phyloP scores from a whole-genome alignment of 2,888 invertebrate species.

The Candidula unifasciata region DNA sequence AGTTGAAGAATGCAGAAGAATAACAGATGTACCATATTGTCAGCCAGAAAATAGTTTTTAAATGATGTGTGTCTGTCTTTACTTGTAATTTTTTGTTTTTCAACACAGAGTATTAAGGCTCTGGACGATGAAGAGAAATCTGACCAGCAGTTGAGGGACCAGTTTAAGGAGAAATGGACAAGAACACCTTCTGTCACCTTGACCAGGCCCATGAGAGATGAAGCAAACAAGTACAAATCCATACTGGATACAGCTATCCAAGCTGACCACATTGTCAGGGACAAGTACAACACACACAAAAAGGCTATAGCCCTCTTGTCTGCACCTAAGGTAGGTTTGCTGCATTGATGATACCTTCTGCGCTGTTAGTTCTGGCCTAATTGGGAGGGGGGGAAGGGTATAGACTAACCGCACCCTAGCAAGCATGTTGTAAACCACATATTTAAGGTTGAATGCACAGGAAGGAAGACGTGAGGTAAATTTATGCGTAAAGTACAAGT shows the following conservation, averaged over 20 bases:
- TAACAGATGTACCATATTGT: too few relatives aligned
- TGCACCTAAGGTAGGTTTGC: conserved; percentile 80
- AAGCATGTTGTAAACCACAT: too few relatives aligned
- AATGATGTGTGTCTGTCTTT: not conserved
- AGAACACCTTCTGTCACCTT: conserved; percentile 91
- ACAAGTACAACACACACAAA: conserved; percentile 88
- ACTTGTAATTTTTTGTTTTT: not conserved
- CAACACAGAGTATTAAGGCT: conserved; percentile 80
- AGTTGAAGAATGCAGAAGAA: too few relatives aligned
- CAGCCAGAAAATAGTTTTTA: too few relatives aligned
- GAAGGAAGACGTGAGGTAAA: too few relatives aligned
- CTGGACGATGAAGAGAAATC: conserved; percentile 94
- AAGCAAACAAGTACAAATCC: conserved; percentile 91
- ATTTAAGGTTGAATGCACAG: too few relatives aligned
- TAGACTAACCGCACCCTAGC: too few relatives aligned
- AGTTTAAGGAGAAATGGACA: conserved; percentile 95
- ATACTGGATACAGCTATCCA: conserved; percentile 93
- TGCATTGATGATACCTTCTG: not conserved
- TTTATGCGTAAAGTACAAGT: too few relatives aligned
- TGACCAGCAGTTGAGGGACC: conserved; percentile 89
- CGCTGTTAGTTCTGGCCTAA: not conserved
- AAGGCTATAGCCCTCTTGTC: conserved; percentile 90
- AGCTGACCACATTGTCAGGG: conserved; percentile 89
- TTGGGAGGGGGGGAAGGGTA: too few relatives aligned
- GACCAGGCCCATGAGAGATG: conserved; percentile 88